Conservation (phyloP, 2,113 vertebrate species). For the Leptosomus discolor region DNA sequence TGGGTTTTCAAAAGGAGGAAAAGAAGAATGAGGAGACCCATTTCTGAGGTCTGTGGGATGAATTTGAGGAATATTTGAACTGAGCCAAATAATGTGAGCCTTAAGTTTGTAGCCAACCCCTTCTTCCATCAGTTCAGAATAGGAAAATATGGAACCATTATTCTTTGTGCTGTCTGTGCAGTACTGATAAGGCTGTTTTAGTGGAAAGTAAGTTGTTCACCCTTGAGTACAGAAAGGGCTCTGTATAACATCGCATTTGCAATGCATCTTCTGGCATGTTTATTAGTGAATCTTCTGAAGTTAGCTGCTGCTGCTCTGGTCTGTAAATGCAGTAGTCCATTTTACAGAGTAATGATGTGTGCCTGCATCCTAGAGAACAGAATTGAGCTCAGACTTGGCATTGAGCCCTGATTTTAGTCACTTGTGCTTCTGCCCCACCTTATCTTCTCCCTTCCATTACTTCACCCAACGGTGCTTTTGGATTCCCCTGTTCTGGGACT, state of each 20-base stretch:
- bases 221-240: not conserved
- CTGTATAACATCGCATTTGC: not conserved
- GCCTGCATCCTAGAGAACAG: not conserved
- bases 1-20: not conserved
- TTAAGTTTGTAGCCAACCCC: not conserved
- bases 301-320: not conserved
- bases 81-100: not conserved
- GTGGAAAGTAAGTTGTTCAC: not conserved
- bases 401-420: not conserved
- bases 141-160: not conserved
- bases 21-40: not conserved
- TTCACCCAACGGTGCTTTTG: not conserved
- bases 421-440: not conserved
- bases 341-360: not conserved
- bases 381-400: not conserved
- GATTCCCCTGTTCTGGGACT: not conserved
- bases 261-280: not conserved
- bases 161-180: not conserved
- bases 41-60: not conserved
- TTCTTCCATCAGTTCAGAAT: rapidly evolving
- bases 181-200: not conserved
- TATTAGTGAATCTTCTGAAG: not conserved
- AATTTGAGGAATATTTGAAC: not conserved
- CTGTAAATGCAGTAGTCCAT: not conserved
- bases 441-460: not conserved